Evolutionary conservation across 1,140 invertebrate species (phyloP).

Genomic region (Holcopasites calliopsidis): DNA sequence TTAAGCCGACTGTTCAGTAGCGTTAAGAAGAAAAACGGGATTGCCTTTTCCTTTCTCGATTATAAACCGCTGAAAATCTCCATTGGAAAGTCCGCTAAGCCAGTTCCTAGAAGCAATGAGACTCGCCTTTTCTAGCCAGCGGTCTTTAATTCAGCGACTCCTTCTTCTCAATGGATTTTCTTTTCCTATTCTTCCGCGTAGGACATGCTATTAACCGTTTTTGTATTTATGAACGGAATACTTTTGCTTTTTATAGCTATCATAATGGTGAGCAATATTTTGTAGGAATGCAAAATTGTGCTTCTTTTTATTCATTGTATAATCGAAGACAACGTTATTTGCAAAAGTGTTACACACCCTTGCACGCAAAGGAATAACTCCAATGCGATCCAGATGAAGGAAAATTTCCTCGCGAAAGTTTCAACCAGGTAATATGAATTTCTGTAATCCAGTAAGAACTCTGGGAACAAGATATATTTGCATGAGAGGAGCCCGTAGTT

Average conservation of each 20-base stretch:
- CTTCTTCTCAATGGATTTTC: not conserved
- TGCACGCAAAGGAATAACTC: not conserved
- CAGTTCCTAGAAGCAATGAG: not conserved
- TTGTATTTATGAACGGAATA: too few relatives aligned
- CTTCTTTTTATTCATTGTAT: too few relatives aligned
- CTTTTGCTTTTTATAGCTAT: too few relatives aligned
- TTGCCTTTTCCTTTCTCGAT: slow-evolving; percentile 40
- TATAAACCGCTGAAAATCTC: slow-evolving; percentile 43
- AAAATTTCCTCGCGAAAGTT: not conserved
- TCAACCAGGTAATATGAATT: slow-evolving; percentile 1
- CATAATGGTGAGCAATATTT: too few relatives aligned
- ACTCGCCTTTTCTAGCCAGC: not conserved
- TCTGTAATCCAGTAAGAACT: not conserved
- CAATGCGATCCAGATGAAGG: not conserved
- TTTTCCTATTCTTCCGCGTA: not conserved
- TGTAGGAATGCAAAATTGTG: too few relatives aligned
- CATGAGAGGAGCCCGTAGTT: not conserved
- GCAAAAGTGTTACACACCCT: not conserved
- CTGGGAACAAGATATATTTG: slow-evolving; percentile 6
- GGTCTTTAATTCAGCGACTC: not conserved
- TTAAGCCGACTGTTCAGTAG: slow-evolving; percentile 41
- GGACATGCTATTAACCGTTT: not conserved
- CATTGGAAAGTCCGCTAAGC: slow-evolving; percentile 14
- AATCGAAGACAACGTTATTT: too few relatives aligned
- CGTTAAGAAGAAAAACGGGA: slow-evolving; percentile 44